Percentiles rank a stretch among this genome's conserved stretches.
Conservation (phyloP, 2,888 invertebrate genomes). For the Pristionchus entomophagus region DNA sequence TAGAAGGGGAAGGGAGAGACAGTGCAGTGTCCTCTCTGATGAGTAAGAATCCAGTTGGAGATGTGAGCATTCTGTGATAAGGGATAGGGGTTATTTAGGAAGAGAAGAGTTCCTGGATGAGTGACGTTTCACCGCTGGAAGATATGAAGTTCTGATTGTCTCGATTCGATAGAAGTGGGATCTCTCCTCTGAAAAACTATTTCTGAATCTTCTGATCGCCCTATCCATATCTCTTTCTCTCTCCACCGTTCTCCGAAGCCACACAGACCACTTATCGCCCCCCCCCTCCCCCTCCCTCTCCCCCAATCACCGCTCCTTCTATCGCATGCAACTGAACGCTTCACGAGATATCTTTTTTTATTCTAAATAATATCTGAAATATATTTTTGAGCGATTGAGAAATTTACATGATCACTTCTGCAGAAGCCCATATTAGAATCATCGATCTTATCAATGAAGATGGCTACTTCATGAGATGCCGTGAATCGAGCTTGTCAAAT, state of each 20-base stretch:
- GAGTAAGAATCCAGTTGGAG: slow-evolving; percentile 35
- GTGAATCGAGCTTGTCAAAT: too few relatives aligned
- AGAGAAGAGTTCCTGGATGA: too few relatives aligned
- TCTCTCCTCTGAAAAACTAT: too few relatives aligned
- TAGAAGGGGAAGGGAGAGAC: not conserved
- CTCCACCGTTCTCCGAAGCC: not conserved
- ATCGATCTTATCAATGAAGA: too few relatives aligned
- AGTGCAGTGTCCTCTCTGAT: not conserved
- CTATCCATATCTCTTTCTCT: not conserved
- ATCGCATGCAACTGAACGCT: too few relatives aligned
- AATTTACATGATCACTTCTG: too few relatives aligned
- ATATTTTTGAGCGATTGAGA: too few relatives aligned
- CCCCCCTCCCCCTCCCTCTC: not conserved
- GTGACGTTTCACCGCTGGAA: not conserved
- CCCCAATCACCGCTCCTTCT: not conserved
- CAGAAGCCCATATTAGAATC: too few relatives aligned
- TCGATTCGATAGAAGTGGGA: not conserved
- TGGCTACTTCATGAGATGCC: too few relatives aligned
- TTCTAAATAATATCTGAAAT: too few relatives aligned
- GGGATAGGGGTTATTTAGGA: slow-evolving; percentile 12
- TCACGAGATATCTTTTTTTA: too few relatives aligned
- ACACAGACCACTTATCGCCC: slow-evolving; percentile 1
- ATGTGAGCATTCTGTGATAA: not conserved
- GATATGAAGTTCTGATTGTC: not conserved
- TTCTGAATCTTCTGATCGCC: too few relatives aligned